Evolutionary conservation across 1,140 invertebrate genomes (phyloP).

Genomic region (Drosophila suzukii): DNA sequence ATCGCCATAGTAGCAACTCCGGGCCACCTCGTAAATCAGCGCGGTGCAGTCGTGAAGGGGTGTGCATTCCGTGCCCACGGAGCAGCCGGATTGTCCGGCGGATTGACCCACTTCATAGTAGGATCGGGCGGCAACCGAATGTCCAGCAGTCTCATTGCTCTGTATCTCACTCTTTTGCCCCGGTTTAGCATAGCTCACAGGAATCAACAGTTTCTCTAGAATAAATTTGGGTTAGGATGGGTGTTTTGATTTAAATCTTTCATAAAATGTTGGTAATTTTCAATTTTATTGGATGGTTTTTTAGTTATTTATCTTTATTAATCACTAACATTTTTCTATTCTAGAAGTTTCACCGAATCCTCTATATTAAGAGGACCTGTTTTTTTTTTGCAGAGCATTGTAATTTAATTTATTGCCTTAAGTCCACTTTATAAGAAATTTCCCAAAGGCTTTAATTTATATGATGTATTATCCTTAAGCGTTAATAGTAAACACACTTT

Average conservation of each 20-base stretch:
- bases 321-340: no score
- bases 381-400: not conserved
- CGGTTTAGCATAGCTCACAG: constrained; percentile 21
- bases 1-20: constrained; percentile 80
- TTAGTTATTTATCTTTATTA: no score
- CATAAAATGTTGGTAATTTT: not conserved
- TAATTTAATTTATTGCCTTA: no score
- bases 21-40: constrained; percentile 80
- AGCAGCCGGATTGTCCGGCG: constrained; percentile 51
- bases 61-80: constrained; percentile 78
- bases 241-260: not conserved
- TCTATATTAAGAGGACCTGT: not conserved
- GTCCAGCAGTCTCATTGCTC: constrained; percentile 25
- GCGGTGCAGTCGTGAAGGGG: constrained; percentile 80
- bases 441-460: no score
- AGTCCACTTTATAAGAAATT: no score
- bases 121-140: constrained; percentile 62
- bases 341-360: not conserved
- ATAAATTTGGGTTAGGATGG: not conserved
- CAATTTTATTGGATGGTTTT: no score
- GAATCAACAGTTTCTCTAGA: constrained; percentile 60
- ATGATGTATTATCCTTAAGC: not conserved
- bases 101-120: constrained; percentile 43
- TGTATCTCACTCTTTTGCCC: constrained; percentile 1
- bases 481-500: not conserved